phyloP scores from a whole-genome alignment of 2,113 vertebrate genomes.

The Hymenochirus boettgeri region DNA sequence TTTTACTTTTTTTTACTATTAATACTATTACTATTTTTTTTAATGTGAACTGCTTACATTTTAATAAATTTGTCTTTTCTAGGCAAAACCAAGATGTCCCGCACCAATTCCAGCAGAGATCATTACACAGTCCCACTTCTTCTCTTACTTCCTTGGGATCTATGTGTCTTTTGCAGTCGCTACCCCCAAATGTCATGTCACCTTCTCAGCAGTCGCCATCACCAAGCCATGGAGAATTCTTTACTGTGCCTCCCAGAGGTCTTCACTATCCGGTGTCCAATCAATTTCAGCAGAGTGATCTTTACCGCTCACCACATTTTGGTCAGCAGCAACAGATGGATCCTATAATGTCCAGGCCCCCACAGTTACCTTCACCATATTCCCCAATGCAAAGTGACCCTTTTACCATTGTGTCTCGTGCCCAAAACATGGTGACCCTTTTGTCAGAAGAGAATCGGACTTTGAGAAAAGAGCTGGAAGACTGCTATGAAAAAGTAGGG shows the following conservation, averaged over 20 bases:
- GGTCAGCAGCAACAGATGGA: slow-evolving; percentile 64
- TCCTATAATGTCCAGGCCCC: slow-evolving; percentile 73
- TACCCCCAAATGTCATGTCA: slow-evolving; percentile 74
- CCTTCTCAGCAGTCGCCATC: slow-evolving; percentile 62
- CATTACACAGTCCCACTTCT: slow-evolving; percentile 88
- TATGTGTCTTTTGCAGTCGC: slow-evolving; percentile 83
- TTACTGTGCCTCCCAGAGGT: slow-evolving; percentile 56
- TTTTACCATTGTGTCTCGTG: slow-evolving; percentile 81
- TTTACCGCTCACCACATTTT: slow-evolving; percentile 57
- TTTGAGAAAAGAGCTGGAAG: slow-evolving; percentile 86
- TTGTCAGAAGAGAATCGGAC: slow-evolving; percentile 87
- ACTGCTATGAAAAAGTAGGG: slow-evolving; percentile 87
- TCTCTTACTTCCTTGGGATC: slow-evolving; percentile 89
- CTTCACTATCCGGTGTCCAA: slow-evolving; percentile 63
- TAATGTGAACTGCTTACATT: too few species aligned
- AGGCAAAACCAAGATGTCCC: slow-evolving; percentile 83
- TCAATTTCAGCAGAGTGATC: slow-evolving; percentile 68
- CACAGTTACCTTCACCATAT: slow-evolving; percentile 72
- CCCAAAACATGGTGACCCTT: slow-evolving; percentile 93
- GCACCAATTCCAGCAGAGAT: slow-evolving; percentile 68
- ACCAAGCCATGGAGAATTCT: slow-evolving; percentile 62
- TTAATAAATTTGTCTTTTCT: slow-evolving; percentile 35
- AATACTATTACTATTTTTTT: too few species aligned
- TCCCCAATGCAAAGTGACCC: slow-evolving; percentile 80
- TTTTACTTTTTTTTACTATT: too few species aligned